Base-by-base conservation (phyloP, 2,888 invertebrate species). In the Tanytarsus gracilentus region DNA sequence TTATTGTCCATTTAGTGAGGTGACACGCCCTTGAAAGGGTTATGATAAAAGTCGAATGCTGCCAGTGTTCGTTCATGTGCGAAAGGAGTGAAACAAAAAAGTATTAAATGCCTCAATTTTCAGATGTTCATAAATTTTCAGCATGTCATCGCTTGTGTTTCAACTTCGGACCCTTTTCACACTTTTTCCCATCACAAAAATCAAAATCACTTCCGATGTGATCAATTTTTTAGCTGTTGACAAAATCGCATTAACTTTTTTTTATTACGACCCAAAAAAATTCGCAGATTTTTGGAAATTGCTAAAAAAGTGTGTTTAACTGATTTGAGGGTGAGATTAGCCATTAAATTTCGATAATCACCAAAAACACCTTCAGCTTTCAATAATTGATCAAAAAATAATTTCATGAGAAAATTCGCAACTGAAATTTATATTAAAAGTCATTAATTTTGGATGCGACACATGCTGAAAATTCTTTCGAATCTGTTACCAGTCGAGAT, bases 181-280 rank as follows among this genome's bases (percentile, higher is more conserved):
- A 36, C 36, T 36, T 3, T 36, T 36, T 36, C 36, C 36, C 36
- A 36, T 36, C 14, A 36, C 14, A 36, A n/a, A n/a, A n/a, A n/a
- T n/a, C n/a, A n/a, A n/a, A n/a, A n/a, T n/a, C n/a, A n/a, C n/a
- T n/a, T n/a, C n/a, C n/a, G n/a, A n/a, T n/a, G n/a, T n/a, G n/a
- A n/a, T n/a, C n/a, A n/a, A n/a, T n/a, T n/a, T n/a, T n/a, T n/a
- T n/a, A n/a, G n/a, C n/a, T n/a, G n/a, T n/a, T n/a, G n/a, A n/a
- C n/a, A n/a, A n/a, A n/a, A 16, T 40, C 40, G 40, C 7, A 40
- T 52, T 52, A 30, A 52, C 33, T 52, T 52, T 30, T 52, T 52
- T 27, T 51, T 29, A 21, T 52, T 14, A 16, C 33, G 52, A 29
- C 21, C n/a, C 21, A 30, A 52, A 52, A 29, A 30, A 29, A 21